Conservation (phyloP, 2,888 invertebrate genomes). For the Smittia sp. region DNA sequence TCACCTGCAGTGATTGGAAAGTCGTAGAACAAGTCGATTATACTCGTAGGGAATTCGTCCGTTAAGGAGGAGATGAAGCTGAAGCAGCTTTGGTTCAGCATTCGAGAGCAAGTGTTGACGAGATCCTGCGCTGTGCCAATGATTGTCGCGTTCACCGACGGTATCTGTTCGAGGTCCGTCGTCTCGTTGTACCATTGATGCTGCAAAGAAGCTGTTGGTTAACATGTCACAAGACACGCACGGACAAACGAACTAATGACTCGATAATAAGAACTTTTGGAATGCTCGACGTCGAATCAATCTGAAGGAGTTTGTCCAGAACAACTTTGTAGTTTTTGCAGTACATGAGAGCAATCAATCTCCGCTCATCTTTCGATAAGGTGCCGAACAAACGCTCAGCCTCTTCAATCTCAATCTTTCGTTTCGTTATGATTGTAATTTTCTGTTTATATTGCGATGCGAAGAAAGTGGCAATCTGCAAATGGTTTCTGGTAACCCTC, state of each 20-base stretch:
- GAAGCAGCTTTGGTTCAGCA: background rate
- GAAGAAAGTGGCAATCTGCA: background rate
- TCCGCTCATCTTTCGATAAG: background rate
- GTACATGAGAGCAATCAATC: background rate
- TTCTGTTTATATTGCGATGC: background rate
- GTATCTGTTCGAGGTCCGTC: background rate
- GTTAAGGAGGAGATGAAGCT: background rate
- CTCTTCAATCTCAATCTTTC: background rate
- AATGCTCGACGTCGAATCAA: background rate
- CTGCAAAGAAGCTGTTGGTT: too few species aligned
- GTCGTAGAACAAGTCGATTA: background rate
- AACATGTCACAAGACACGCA: too few species aligned
- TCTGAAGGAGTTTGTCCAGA: background rate
- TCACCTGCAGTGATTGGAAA: background rate
- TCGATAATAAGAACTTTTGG: background rate
- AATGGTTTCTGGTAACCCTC: background rate
- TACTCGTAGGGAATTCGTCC: background rate
- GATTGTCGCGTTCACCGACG: background rate
- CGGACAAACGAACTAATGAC: background rate
- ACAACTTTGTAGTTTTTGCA: background rate
- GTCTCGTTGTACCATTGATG: background rate
- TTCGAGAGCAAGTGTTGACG: background rate
- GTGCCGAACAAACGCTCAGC: background rate
- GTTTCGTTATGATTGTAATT: background rate
- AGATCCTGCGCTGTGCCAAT: background rate